phyloP scores from a whole-genome alignment of 2,113 vertebrate species.

The Euleptes europaea region DNA sequence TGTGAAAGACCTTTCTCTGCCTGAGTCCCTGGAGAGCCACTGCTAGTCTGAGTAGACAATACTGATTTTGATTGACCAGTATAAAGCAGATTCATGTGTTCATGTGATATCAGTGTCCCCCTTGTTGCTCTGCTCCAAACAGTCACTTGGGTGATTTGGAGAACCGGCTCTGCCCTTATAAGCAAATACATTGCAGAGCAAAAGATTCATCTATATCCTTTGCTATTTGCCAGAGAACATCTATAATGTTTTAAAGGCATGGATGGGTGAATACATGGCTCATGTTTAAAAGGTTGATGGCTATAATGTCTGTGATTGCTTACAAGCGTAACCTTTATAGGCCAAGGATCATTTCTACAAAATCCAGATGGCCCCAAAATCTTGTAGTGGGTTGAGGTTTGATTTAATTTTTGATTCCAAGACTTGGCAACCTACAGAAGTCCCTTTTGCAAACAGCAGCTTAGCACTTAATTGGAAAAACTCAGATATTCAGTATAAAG shows the following conservation, averaged over 20 bases:
- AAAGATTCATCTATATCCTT: constrained; percentile 26
- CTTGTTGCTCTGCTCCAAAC: too few relatives aligned
- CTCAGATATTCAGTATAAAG: constrained; percentile 61
- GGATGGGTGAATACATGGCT: not conserved
- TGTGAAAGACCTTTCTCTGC: too few relatives aligned
- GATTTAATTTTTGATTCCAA: constrained; percentile 39
- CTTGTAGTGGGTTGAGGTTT: not conserved
- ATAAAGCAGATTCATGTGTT: too few relatives aligned
- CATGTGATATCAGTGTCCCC: too few relatives aligned
- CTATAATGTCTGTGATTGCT: constrained; percentile 20
- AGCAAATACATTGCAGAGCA: constrained; percentile 39
- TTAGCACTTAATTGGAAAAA: constrained; percentile 66
- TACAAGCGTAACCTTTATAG: constrained; percentile 16
- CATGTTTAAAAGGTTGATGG: constrained; percentile 33
- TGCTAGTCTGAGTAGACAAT: too few relatives aligned
- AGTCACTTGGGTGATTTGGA: too few relatives aligned
- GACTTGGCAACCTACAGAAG: constrained; percentile 47
- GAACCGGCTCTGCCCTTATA: not conserved
- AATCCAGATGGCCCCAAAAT: constrained; percentile 29
- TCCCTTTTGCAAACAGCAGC: constrained; percentile 40
- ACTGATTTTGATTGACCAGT: too few relatives aligned
- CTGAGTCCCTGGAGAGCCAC: too few relatives aligned
- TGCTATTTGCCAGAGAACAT: constrained; percentile 14
- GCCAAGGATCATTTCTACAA: constrained; percentile 9
- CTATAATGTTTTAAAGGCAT: constrained; percentile 1